Evolutionary conservation across 1,140 invertebrate species (phyloP).

Genomic region (Adoxophyes honmai): DNA sequence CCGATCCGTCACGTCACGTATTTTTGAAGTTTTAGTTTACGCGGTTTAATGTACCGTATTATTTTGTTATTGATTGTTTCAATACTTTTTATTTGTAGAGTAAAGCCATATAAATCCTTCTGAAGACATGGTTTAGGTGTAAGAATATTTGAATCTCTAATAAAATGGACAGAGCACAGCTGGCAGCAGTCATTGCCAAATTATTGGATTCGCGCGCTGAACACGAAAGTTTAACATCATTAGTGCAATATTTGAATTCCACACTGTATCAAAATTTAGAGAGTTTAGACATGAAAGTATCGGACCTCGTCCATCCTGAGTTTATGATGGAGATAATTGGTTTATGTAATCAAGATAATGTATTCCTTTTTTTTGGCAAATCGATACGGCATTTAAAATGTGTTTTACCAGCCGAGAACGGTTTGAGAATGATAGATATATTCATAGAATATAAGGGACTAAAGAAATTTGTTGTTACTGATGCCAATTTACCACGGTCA

Average conservation of each 20-base stretch:
- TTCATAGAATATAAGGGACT: slow-evolving; percentile 38
- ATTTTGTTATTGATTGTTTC: too few relatives aligned
- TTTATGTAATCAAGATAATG: slow-evolving; percentile 4
- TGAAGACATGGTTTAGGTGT: too few relatives aligned
- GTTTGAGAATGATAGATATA: slow-evolving; percentile 39
- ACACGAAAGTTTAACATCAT: slow-evolving; percentile 8
- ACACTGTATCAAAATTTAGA: slow-evolving; percentile 17
- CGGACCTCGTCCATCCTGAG: slow-evolving; percentile 36
- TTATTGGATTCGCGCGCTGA: slow-evolving; percentile 1
- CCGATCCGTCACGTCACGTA: too few relatives aligned
- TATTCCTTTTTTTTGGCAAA: slow-evolving; percentile 43
- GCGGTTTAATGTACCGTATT: too few relatives aligned
- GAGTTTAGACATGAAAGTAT: slow-evolving; percentile 23
- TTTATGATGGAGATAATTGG: slow-evolving; percentile 44
- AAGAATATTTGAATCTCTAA: too few relatives aligned
- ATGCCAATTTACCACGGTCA: slow-evolving; percentile 36
- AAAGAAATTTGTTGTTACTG: slow-evolving; percentile 37
- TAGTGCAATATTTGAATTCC: slow-evolving; percentile 18
- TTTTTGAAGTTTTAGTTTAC: too few relatives aligned
- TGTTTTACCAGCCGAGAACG: slow-evolving; percentile 34
- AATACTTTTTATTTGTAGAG: too few relatives aligned
- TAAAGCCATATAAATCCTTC: too few relatives aligned
- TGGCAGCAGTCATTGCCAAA: not conserved
- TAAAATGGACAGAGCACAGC: too few relatives aligned
- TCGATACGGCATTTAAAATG: slow-evolving; percentile 48